Conservation (phyloP, 2,888 invertebrate genomes). For the Tetragnatha montana region DNA sequence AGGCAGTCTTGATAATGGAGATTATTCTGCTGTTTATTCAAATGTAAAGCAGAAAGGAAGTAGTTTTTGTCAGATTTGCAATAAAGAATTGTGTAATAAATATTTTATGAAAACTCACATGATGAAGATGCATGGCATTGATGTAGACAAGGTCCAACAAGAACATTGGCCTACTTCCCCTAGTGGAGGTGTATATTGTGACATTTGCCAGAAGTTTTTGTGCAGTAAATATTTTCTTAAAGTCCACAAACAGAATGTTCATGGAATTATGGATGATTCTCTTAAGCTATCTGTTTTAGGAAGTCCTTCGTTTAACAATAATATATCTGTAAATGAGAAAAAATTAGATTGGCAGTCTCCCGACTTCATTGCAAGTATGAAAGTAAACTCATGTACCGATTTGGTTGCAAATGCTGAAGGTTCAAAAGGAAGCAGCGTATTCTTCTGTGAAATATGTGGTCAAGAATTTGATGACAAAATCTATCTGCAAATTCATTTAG, state of each 20-base stretch:
- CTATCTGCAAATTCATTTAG: slow-evolving; percentile 77
- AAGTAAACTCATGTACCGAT: slow-evolving; percentile 14
- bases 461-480: slow-evolving; percentile 76
- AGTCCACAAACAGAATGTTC: slow-evolving; percentile 98
- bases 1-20: slow-evolving; percentile 45
- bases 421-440: slow-evolving; percentile 34
- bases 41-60: slow-evolving; percentile 71
- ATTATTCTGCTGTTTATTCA: slow-evolving; percentile 4
- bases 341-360: slow-evolving; percentile 44
- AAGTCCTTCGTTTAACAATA: slow-evolving; percentile 30
- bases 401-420: slow-evolving; percentile 13
- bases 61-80: slow-evolving; percentile 97
- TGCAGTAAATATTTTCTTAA: slow-evolving; percentile 98
- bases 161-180: slow-evolving; percentile 79
- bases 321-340: slow-evolving; percentile 35
- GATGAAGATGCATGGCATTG: slow-evolving; percentile 98
- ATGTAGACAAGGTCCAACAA: slow-evolving; percentile 83
- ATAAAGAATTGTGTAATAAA: slow-evolving; percentile 99
- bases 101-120: slow-evolving; percentile 99
- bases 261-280: slow-evolving; percentile 91
- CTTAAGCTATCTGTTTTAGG: slow-evolving; percentile 20
- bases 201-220: slow-evolving; percentile 97
- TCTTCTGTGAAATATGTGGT: slow-evolving; percentile 76
- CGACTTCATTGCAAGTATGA: slow-evolving; percentile 26
- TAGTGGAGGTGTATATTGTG: slow-evolving; percentile 87